Percentiles rank a stretch among this genome's conserved stretches.
Evolutionary conservation across 2,797 vertebrate genomes (phyloP).

Genomic region (Sus cebifrons): DNA sequence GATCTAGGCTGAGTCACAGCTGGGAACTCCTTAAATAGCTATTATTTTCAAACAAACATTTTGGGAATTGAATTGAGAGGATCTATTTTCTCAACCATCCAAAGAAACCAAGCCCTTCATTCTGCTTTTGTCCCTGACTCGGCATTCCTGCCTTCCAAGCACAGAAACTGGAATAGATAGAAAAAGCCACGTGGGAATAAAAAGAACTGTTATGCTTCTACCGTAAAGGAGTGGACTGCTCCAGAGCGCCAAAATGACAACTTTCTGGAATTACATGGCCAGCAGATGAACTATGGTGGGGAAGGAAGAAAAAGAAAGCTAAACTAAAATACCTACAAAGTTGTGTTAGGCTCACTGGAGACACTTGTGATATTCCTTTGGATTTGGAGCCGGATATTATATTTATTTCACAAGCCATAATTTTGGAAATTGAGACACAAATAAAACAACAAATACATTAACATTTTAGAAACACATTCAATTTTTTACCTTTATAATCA

Average conservation of each 20-base stretch:
- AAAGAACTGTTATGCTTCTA: background rate
- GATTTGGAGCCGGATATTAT: background rate
- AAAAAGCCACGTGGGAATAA: background rate
- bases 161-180: too few relatives aligned
- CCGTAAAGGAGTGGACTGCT: too few relatives aligned
- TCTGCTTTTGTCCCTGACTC: accelerated
- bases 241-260: accelerated
- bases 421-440: background rate
- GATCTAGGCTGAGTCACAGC: too few relatives aligned
- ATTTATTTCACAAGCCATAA: background rate
- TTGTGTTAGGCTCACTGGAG: background rate
- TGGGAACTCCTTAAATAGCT: too few relatives aligned
- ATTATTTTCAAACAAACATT: background rate
- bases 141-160: too few relatives aligned
- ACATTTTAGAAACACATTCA: background rate
- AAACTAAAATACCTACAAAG: background rate
- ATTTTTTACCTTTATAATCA: background rate
- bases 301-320: background rate
- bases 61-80: background rate
- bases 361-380: background rate
- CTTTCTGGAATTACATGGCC: background rate
- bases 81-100: background rate
- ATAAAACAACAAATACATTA: background rate
- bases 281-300: background rate
- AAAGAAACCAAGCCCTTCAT: background rate